Evolutionary conservation across 2,113 vertebrate species (phyloP).

Genomic region (Mustela nigripes): DNA sequence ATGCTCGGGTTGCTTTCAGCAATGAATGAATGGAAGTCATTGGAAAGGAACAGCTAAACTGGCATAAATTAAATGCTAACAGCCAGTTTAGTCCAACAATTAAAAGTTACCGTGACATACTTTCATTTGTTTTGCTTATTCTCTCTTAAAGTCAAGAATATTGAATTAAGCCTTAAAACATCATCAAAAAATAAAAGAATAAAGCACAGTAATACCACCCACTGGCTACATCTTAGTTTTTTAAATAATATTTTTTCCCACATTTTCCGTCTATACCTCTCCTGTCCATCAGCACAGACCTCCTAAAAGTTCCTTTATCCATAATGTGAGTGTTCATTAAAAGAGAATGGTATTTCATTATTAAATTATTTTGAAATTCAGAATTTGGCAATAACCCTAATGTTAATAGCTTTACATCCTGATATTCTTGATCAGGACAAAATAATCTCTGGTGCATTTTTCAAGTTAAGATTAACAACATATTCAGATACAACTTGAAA

Average conservation of each 20-base stretch:
- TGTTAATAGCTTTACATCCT: background rate
- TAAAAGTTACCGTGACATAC: background rate
- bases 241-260: too few species aligned
- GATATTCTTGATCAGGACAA: background rate
- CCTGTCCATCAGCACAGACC: background rate
- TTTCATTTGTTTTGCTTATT: background rate
- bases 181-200: background rate
- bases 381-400: background rate
- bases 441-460: background rate
- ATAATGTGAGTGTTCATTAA: background rate
- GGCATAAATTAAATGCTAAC: background rate
- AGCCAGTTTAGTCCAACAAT: background rate
- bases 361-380: background rate
- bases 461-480: background rate
- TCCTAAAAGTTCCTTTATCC: background rate
- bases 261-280: background rate
- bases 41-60: background rate
- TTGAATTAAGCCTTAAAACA: background rate
- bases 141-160: background rate
- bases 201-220: fast-evolving
- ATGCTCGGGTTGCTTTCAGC: background rate
- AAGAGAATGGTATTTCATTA: background rate
- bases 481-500: background rate
- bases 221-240: background rate
- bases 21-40: background rate